Evolutionary conservation across 2,797 vertebrate species (phyloP).

Genomic region (Chiroxiphia lanceolata): DNA sequence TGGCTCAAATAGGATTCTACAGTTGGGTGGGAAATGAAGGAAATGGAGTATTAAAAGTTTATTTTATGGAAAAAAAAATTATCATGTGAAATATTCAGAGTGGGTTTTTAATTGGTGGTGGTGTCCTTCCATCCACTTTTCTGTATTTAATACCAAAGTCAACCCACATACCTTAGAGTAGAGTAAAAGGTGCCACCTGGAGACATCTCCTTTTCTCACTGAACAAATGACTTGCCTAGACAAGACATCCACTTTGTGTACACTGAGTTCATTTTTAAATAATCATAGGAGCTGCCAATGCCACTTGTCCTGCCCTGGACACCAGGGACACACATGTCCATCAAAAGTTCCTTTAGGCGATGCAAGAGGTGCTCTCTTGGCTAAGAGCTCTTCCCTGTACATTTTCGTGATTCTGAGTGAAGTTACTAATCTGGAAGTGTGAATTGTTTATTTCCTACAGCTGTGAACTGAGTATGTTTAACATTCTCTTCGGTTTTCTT

Average conservation of each 20-base stretch:
- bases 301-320: neutral
- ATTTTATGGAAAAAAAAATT: slow-evolving; percentile 1
- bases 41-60: neutral
- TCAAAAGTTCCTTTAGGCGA: neutral
- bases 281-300: neutral
- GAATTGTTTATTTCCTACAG: slow-evolving; percentile 24
- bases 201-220: neutral
- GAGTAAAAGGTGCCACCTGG: neutral
- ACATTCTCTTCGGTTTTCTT: neutral
- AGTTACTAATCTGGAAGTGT: neutral
- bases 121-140: neutral
- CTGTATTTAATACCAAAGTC: neutral
- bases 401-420: neutral
- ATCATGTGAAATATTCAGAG: neutral
- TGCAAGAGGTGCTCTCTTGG: neutral
- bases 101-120: neutral
- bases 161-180: neutral
- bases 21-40: neutral
- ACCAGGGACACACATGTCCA: neutral
- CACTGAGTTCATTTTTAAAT: neutral
- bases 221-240: neutral
- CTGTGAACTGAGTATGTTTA: neutral
- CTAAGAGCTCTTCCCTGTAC: neutral
- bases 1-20: neutral
- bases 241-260: neutral